Conservation (phyloP, 1,140 invertebrate genomes). For the Ridgeia piscesae region DNA sequence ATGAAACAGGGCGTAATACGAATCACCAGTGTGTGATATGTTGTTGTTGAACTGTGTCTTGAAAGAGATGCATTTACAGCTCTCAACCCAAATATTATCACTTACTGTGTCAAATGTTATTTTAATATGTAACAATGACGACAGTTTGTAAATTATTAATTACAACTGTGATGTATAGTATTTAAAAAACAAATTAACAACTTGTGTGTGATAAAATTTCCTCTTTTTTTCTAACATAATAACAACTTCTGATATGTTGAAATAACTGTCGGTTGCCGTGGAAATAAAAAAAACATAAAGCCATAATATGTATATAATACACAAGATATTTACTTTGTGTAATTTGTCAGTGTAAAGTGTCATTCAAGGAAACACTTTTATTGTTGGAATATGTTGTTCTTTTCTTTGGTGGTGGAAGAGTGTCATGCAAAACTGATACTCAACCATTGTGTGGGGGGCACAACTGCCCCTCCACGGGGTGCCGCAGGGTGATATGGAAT, state of each 20-base stretch:
- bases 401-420: neutral
- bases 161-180: neutral
- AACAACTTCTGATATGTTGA: neutral
- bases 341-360: neutral
- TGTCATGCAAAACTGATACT: neutral
- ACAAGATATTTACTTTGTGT: neutral
- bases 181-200: neutral
- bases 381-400: too few relatives aligned
- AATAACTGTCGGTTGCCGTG: neutral
- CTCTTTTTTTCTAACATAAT: neutral
- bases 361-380: neutral
- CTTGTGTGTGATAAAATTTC: neutral
- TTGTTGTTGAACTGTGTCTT: neutral
- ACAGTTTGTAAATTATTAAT: too few relatives aligned
- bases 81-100: too few relatives aligned
- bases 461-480: neutral
- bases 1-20: neutral
- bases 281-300: neutral
- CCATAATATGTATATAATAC: neutral
- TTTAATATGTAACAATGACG: too few relatives aligned
- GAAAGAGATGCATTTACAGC: neutral
- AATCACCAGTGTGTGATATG: neutral
- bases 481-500: neutral
- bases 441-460: neutral
- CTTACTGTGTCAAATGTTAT: too few relatives aligned